A percentile compares a stretch with the other conserved stretches of the same genome.
Evolutionary conservation across 2,888 invertebrate species (phyloP).

Genomic region (Augiades crinisus): DNA sequence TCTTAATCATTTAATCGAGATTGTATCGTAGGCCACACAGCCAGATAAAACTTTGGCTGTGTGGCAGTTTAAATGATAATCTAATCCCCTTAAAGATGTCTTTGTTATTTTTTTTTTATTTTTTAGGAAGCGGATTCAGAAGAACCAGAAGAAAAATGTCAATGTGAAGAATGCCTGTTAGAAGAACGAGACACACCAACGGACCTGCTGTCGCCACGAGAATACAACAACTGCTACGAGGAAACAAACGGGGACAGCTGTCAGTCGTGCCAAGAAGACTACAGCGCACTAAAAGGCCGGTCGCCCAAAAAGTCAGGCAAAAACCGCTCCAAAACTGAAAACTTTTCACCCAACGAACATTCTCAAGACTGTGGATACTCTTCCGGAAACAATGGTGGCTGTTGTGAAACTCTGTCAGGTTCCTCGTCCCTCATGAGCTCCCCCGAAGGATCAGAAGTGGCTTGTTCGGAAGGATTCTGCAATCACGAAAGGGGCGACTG

Average conservation of each 20-base stretch:
- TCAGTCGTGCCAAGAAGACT: constrained; percentile 76
- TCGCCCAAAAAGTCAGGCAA: constrained; percentile 63
- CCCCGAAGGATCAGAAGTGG: constrained; percentile 94
- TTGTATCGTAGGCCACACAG: too few species aligned
- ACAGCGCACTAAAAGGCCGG: constrained; percentile 47
- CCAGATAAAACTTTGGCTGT: too few species aligned
- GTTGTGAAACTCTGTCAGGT: constrained; percentile 84
- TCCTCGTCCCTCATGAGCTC: constrained; percentile 91
- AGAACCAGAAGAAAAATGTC: constrained; percentile 74
- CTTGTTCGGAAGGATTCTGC: constrained; percentile 94
- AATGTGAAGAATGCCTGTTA: constrained; percentile 70
- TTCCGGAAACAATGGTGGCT: constrained; percentile 90
- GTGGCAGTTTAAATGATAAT: too few species aligned
- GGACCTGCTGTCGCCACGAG: constrained; percentile 60
- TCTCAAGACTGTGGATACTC: constrained; percentile 94
- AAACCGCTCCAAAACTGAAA: constrained; percentile 74
- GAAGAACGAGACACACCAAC: constrained; percentile 72
- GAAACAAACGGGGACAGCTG: constrained; percentile 58
- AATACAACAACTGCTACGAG: constrained; percentile 58
- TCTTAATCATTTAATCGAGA: too few species aligned
- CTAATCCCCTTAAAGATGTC: neutral
- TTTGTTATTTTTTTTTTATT: neutral
- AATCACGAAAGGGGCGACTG: constrained; percentile 85
- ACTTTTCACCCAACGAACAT: constrained; percentile 84
- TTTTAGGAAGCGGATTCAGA: constrained; percentile 70